These are phyloP conservation scores for Nebria ingens DNA, from an alignment of 1,140 invertebrate species.

Conservation along the genomic window DNA sequence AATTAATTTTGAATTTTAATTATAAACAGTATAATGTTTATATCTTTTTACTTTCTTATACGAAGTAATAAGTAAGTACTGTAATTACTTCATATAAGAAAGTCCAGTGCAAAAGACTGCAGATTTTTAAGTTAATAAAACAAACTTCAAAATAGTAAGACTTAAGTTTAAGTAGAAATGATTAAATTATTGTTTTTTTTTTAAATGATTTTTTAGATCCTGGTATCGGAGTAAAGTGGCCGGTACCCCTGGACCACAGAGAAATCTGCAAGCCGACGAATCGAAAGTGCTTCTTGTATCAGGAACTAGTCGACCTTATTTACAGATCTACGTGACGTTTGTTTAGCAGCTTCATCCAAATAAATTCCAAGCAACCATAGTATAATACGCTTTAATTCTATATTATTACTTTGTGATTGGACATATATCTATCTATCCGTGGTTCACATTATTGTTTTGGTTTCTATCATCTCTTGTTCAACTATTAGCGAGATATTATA, in stretches of 20 bases:
- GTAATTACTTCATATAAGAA: too few species aligned
- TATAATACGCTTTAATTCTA: too few species aligned
- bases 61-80: too few species aligned
- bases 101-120: too few species aligned
- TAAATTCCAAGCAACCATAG: too few species aligned
- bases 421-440: too few species aligned
- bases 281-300: constrained; percentile 52
- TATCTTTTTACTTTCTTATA: too few species aligned
- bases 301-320: constrained; percentile 46
- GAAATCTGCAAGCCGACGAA: constrained; percentile 62
- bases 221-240: constrained; percentile 50
- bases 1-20: constrained; percentile 10
- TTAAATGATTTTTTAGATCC: constrained; percentile 42
- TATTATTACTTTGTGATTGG: too few species aligned
- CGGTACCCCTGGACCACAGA: constrained; percentile 54
- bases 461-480: not conserved
- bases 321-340: not conserved
- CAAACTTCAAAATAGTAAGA: too few species aligned
- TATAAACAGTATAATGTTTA: too few species aligned
- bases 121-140: too few species aligned
- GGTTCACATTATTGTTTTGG: too few species aligned
- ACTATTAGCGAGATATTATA: not conserved
- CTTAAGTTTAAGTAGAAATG: not conserved
- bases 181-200: not conserved
- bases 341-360: not conserved